phyloP scores from a whole-genome alignment of 2,113 vertebrate genomes.

The Lophotis ruficrista region DNA sequence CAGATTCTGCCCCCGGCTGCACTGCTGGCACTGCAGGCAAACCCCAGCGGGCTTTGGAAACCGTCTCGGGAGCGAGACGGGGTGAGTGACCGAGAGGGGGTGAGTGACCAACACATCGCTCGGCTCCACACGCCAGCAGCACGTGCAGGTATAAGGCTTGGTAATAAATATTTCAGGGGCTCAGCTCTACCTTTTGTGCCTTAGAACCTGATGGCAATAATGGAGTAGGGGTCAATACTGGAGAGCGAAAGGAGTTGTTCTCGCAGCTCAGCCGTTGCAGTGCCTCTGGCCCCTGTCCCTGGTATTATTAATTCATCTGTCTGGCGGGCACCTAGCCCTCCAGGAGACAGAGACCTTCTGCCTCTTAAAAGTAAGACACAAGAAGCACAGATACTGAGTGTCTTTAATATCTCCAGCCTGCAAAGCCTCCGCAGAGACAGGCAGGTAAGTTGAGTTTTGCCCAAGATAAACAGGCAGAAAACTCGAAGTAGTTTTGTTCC shows the following conservation, averaged over 20 bases:
- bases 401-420: not conserved
- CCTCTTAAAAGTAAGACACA: not conserved
- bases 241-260: not conserved
- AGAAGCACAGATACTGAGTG: not conserved
- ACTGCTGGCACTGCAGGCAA: not conserved
- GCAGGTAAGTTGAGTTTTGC: not conserved
- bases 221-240: not conserved
- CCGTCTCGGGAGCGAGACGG: not conserved
- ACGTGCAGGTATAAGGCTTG: not conserved
- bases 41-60: fast-evolving
- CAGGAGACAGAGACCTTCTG: not conserved
- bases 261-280: not conserved
- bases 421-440: not conserved
- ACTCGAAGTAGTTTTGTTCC: not conserved
- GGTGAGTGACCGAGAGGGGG: not conserved
- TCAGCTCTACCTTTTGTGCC: not conserved
- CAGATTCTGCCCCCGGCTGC: not conserved
- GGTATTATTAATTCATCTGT: not conserved
- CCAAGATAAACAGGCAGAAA: not conserved
- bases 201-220: not conserved
- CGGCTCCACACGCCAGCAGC: fast-evolving
- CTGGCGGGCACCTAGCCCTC: not conserved
- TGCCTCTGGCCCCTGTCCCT: not conserved
- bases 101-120: not conserved
- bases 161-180: not conserved